phyloP scores from a whole-genome alignment of 2,888 invertebrate genomes.

The Acanthosoma haemorrhoidale region DNA sequence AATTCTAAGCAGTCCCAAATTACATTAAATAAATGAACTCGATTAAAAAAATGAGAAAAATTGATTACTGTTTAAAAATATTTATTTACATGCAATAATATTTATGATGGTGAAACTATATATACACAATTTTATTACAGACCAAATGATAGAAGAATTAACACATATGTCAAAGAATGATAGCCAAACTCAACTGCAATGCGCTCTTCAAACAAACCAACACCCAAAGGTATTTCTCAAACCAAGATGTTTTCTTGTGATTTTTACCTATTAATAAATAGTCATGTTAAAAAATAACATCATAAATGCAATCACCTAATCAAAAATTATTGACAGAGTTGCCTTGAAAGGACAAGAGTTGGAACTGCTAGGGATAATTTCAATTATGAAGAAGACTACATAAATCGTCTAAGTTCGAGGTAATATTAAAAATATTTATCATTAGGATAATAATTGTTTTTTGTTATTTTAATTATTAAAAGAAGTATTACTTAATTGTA shows the following conservation, averaged over 20 bases:
- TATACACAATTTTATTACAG: slow-evolving; percentile 23
- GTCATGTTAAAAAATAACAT: background rate
- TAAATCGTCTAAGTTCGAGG: slow-evolving; percentile 28
- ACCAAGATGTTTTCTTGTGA: background rate
- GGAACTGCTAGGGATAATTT: slow-evolving; percentile 24
- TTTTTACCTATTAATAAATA: background rate
- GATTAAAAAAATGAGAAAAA: background rate
- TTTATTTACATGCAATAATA: background rate
- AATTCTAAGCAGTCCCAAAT: no score
- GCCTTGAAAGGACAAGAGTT: background rate
- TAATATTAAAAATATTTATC: no score
- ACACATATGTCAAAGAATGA: slow-evolving; percentile 35
- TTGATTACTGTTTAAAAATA: background rate
- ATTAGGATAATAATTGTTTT: no score
- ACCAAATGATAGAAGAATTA: slow-evolving; percentile 36
- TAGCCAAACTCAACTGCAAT: slow-evolving; percentile 32
- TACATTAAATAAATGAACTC: no score
- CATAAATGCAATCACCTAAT: background rate
- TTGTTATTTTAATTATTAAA: background rate
- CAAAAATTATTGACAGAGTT: slow-evolving; percentile 3
- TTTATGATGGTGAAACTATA: background rate
- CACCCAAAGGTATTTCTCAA: slow-evolving; percentile 16
- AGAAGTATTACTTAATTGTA: no score
- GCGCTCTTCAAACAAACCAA: slow-evolving; percentile 13
- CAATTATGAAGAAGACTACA: slow-evolving; percentile 24